Conservation (phyloP, 1,140 invertebrate genomes). For the Atta colombica region DNA sequence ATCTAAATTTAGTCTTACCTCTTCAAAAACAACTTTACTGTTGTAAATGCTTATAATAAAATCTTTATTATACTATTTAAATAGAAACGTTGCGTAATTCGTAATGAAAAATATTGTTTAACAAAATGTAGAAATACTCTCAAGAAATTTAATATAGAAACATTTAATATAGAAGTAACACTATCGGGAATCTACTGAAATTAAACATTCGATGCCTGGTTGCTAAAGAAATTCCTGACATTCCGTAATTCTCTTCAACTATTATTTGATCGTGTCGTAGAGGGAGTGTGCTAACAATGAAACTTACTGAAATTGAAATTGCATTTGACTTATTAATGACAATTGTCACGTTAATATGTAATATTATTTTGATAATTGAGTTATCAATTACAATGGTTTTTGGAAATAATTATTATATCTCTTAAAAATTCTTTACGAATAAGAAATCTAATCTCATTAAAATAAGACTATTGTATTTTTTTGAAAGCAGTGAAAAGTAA, state of each 20-base stretch:
- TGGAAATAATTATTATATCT: background rate
- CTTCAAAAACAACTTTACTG: background rate
- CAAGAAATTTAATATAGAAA: constrained; percentile 1
- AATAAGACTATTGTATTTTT: background rate
- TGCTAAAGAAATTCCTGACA: constrained; percentile 13
- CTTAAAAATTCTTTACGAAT: background rate
- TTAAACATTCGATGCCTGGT: constrained; percentile 10
- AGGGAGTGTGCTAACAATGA: background rate
- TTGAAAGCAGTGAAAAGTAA: too few species aligned
- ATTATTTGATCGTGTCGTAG: constrained; percentile 19
- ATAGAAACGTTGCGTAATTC: background rate
- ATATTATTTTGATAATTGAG: background rate
- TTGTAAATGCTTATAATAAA: background rate
- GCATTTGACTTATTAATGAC: background rate
- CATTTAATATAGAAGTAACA: constrained; percentile 1
- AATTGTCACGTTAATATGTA: background rate
- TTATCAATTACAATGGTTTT: background rate
- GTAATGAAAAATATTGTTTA: background rate
- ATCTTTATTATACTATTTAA: background rate
- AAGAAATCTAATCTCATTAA: background rate
- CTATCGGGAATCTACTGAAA: background rate
- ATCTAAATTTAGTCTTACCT: background rate
- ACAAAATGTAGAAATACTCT: background rate
- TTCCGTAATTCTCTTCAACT: constrained; percentile 29
- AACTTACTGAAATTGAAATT: constrained; percentile 26